Percentiles rank a stretch among this genome's conserved stretches.
phyloP scores from a whole-genome alignment of 2,113 vertebrate species.

The Cichladusa arquata region DNA sequence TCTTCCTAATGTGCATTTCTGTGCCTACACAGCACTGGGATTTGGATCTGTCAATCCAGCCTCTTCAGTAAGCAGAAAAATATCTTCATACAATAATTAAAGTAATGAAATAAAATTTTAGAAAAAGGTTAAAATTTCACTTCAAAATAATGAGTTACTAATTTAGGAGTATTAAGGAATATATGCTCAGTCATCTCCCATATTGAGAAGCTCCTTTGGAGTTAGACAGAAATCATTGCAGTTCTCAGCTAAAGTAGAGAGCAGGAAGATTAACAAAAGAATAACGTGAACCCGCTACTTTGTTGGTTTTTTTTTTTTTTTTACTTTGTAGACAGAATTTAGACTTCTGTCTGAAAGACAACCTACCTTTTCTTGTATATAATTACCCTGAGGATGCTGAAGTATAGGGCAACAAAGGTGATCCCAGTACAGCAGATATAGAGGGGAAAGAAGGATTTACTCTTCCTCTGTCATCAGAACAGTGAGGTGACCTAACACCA shows the following conservation, averaged over 20 bases:
- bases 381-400: neutral
- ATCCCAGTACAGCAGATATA: neutral
- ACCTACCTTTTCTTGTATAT: neutral
- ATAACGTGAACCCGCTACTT: neutral
- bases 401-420: neutral
- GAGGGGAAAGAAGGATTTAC: neutral
- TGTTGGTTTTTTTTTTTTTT: neutral
- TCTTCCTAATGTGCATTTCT: neutral
- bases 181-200: neutral
- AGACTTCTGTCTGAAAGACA: neutral
- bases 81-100: neutral
- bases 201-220: neutral
- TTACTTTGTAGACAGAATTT: neutral
- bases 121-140: neutral
- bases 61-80: neutral
- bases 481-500: neutral
- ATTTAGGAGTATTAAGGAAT: neutral
- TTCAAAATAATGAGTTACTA: neutral
- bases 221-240: neutral
- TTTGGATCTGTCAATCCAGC: neutral
- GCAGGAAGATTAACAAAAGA: neutral
- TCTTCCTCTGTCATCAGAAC: conserved; percentile 18
- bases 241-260: neutral
- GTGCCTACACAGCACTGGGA: neutral
- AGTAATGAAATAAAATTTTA: neutral